phyloP scores from a whole-genome alignment of 2,113 vertebrate species.

The Semicossyphus pulcher region DNA sequence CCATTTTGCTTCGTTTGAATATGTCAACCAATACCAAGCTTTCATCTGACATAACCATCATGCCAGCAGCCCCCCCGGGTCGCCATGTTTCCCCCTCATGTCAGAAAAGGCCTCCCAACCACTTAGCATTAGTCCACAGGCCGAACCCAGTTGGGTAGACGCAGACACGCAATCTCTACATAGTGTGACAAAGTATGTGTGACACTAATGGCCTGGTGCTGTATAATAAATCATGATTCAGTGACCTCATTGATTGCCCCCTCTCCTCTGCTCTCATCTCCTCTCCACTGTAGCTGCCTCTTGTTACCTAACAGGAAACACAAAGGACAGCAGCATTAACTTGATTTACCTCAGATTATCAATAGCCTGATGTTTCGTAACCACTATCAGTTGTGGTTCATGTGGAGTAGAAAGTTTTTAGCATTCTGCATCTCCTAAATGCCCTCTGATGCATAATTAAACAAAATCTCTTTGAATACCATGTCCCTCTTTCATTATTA shows the following conservation, averaged over 20 bases:
- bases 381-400: background rate
- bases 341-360: constrained; percentile 26
- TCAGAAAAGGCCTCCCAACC: constrained; percentile 32
- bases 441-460: too few species aligned
- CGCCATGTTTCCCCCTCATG: constrained; percentile 8
- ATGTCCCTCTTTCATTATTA: background rate
- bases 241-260: constrained; percentile 69
- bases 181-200: constrained; percentile 61
- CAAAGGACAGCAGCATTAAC: constrained; percentile 12
- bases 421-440: too few species aligned
- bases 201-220: constrained; percentile 63
- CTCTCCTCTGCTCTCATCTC: constrained; percentile 29
- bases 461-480: background rate
- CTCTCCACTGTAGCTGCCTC: constrained; percentile 10
- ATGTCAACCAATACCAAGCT: background rate
- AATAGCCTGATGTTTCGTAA: constrained; percentile 1
- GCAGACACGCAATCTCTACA: constrained; percentile 45
- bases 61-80: background rate
- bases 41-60: constrained; percentile 30
- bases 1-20: constrained; percentile 17
- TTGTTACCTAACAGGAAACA: constrained; percentile 61
- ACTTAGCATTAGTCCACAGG: constrained; percentile 39
- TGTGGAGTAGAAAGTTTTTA: too few species aligned
- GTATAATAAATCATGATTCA: constrained; percentile 73
- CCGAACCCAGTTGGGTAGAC: constrained; percentile 32